These are phyloP conservation scores for Rhineura floridana DNA, from an alignment of 2,113 vertebrate genomes.

Conservation along the genomic window DNA sequence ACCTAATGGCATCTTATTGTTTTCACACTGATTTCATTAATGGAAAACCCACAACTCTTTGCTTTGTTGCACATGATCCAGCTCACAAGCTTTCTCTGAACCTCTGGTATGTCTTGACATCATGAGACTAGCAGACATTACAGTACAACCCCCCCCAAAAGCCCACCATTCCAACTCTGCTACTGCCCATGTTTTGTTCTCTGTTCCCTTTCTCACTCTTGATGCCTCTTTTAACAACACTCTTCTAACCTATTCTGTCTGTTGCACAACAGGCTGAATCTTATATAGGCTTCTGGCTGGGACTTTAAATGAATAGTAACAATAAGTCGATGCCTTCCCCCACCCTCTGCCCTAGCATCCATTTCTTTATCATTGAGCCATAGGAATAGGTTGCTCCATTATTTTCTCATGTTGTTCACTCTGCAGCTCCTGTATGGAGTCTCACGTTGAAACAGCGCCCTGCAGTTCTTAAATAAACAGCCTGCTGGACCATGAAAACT, in stretches of 20 bases:
- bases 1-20: no score
- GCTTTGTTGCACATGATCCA: not conserved
- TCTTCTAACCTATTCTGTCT: not conserved
- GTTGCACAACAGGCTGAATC: not conserved
- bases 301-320: not conserved
- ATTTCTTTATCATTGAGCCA: not conserved
- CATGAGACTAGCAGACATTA: not conserved
- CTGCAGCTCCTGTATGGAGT: not conserved
- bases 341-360: not conserved
- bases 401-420: rapidly evolving
- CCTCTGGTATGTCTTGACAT: not conserved
- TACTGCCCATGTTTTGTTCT: not conserved
- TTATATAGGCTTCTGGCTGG: not conserved
- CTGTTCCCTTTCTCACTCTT: not conserved
- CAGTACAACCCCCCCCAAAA: not conserved
- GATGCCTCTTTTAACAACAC: not conserved
- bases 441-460: not conserved
- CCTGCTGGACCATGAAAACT: not conserved
- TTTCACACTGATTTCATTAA: not conserved
- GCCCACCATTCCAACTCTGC: not conserved
- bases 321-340: not conserved
- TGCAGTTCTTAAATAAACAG: conserved; percentile 2
- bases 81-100: no score
- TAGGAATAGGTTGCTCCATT: rapidly evolving
- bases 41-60: not conserved